Conservation (phyloP, 1,140 invertebrate genomes). For the Agraylea sexmaculata region DNA sequence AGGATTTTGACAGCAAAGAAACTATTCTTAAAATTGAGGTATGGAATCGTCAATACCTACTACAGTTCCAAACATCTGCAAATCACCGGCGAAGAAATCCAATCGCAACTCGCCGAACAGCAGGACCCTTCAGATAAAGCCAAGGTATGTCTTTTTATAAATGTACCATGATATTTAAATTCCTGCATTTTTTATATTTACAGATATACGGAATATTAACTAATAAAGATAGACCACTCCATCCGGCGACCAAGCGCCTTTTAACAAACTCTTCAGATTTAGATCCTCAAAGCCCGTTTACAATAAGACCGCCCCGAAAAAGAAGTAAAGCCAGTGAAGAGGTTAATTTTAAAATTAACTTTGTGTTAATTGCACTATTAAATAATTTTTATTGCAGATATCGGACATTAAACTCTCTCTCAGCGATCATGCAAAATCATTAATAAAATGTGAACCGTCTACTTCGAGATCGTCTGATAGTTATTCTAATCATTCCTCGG, state of each 20-base stretch:
- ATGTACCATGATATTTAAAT: conserved; percentile 1
- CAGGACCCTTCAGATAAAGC: conserved; percentile 27
- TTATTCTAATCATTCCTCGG: conserved; percentile 25
- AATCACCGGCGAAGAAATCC: conserved; percentile 34
- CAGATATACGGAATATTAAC: conserved; percentile 29
- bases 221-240: conserved; percentile 49
- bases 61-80: conserved; percentile 52
- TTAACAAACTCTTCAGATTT: conserved; percentile 43
- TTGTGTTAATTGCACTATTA: conserved; percentile 2
- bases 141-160: conserved; percentile 22
- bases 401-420: neutral
- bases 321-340: conserved; percentile 31
- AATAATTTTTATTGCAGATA: conserved; percentile 2
- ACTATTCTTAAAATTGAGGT: conserved; percentile 58
- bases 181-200: conserved; percentile 10
- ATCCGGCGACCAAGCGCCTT: conserved; percentile 58
- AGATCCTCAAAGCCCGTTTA: conserved; percentile 32
- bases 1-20: conserved; percentile 48
- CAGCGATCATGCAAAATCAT: conserved; percentile 1
- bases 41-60: conserved; percentile 53
- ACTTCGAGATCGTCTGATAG: conserved; percentile 33
- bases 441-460: conserved; percentile 26
- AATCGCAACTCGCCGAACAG: conserved; percentile 30
- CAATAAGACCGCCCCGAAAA: conserved; percentile 31
- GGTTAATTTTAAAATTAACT: conserved; percentile 5